A percentile compares a stretch with the other conserved stretches of the same genome.
These are phyloP conservation scores for Neolamprologus longior DNA, from an alignment of 2,113 vertebrate genomes.

Conservation along the genomic window DNA sequence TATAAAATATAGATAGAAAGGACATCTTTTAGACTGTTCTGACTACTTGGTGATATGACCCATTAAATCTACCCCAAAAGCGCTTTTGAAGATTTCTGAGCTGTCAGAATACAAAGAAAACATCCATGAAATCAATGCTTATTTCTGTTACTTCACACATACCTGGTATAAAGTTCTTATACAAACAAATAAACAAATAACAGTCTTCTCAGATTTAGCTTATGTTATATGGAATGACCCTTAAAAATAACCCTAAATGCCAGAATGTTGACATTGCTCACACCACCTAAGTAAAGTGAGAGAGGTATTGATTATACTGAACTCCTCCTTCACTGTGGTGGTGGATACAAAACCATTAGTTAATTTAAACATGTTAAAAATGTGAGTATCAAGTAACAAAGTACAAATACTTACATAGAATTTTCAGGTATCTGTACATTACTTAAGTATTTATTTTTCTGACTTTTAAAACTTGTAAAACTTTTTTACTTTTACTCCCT, in stretches of 20 bases:
- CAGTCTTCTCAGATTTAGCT: background rate
- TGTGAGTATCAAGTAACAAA: background rate
- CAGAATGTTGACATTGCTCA: background rate
- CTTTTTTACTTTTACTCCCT: background rate
- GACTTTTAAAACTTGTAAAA: background rate
- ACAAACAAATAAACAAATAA: background rate
- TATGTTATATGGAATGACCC: background rate
- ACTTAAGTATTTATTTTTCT: background rate
- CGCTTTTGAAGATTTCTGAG: background rate
- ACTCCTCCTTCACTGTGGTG: background rate
- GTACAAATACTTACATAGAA: background rate
- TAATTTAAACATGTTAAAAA: background rate
- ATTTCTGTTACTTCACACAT: background rate
- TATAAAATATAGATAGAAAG: background rate
- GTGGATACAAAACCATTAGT: background rate
- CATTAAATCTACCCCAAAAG: background rate
- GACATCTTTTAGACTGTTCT: background rate
- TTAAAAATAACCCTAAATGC: background rate
- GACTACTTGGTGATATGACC: rapidly evolving
- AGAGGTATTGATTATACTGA: background rate
- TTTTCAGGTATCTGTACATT: background rate
- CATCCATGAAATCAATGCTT: background rate
- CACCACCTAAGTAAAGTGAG: background rate
- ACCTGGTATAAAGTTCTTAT: background rate
- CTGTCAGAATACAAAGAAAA: background rate